A percentile compares a stretch with the other conserved stretches of the same genome.
phyloP scores from a whole-genome alignment of 2,113 vertebrate genomes.

The Heterocephalus glaber region DNA sequence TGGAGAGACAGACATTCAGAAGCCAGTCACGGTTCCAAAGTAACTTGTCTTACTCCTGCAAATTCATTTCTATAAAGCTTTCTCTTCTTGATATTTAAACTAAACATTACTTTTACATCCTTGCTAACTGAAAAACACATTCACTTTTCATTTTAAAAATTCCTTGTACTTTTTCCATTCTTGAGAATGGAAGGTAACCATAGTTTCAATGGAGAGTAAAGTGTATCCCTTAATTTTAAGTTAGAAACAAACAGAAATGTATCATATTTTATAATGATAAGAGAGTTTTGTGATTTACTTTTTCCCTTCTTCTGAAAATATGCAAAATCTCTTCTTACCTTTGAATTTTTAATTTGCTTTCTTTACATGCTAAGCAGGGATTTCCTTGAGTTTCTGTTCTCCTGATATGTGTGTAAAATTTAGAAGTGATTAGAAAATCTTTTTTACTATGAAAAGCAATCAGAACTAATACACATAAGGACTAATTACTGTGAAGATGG shows the following conservation, averaged over 20 bases:
- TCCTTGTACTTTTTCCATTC: background rate
- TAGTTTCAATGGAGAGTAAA: slow-evolving; percentile 12
- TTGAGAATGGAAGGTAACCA: background rate
- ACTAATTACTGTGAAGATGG: slow-evolving; percentile 68
- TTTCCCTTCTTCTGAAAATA: slow-evolving; percentile 53
- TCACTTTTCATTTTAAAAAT: slow-evolving; percentile 15
- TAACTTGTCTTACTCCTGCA: slow-evolving; percentile 32
- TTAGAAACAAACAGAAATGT: slow-evolving; percentile 33
- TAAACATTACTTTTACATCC: slow-evolving; percentile 9
- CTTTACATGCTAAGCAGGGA: slow-evolving; percentile 46
- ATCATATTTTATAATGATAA: slow-evolving; percentile 15
- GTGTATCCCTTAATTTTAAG: background rate
- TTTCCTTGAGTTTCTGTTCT: slow-evolving; percentile 56
- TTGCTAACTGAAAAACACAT: background rate
- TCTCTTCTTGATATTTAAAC: slow-evolving; percentile 19
- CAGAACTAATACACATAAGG: slow-evolving; percentile 61
- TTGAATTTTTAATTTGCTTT: slow-evolving; percentile 66
- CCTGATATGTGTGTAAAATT: slow-evolving; percentile 63
- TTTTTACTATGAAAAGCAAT: slow-evolving; percentile 70
- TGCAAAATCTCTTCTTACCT: slow-evolving; percentile 32
- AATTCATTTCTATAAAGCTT: slow-evolving; percentile 4
- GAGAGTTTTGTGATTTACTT: background rate
- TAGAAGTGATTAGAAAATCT: slow-evolving; percentile 65
- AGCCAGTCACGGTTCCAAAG: slow-evolving; percentile 35
- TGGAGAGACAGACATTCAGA: background rate